phyloP scores from a whole-genome alignment of 2,113 vertebrate genomes.

The Ceuthmochares aereus region DNA sequence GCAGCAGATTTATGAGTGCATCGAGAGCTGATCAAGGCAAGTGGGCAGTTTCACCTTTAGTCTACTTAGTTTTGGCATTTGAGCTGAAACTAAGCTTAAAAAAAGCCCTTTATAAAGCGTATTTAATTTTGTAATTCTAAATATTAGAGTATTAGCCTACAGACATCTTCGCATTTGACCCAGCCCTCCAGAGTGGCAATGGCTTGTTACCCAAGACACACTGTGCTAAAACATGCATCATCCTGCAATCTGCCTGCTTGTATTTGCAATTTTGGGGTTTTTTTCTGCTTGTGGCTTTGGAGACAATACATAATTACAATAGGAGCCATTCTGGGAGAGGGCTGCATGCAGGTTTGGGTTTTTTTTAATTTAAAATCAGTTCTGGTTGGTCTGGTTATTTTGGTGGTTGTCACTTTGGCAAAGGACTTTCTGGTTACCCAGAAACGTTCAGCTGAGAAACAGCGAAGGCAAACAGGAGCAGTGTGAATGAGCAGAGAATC shows the following conservation, averaged over 20 bases:
- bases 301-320: neutral
- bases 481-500: conserved; percentile 51
- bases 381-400: neutral
- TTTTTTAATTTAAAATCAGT: neutral
- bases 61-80: neutral
- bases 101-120: neutral
- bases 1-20: neutral
- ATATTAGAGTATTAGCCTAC: neutral
- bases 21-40: neutral
- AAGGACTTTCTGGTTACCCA: neutral
- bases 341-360: neutral
- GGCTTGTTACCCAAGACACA: neutral
- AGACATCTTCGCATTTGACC: neutral
- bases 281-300: neutral
- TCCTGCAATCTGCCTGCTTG: neutral
- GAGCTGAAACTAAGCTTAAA: neutral
- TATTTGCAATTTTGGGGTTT: neutral
- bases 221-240: neutral
- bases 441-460: conserved; percentile 27
- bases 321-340: neutral
- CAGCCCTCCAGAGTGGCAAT: neutral
- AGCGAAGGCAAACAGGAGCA: neutral
- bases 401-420: neutral
- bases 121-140: neutral
- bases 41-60: neutral